Conservation (phyloP, 1,140 invertebrate genomes). For the Bombus breviceps region DNA sequence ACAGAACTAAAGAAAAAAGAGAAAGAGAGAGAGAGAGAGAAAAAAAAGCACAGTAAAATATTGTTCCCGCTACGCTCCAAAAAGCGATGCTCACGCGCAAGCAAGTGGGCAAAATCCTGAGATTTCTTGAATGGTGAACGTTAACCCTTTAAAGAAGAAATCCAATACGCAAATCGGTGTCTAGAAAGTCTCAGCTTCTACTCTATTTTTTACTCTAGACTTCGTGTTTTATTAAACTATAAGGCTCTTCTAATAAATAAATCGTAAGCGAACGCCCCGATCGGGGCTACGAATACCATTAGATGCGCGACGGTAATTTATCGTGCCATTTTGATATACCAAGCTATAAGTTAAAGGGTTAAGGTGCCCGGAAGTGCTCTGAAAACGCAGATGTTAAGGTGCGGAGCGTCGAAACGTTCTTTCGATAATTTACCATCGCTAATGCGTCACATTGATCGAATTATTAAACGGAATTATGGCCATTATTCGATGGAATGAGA, state of each 20-base stretch:
- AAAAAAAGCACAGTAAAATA: not conserved
- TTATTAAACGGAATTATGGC: too few species aligned
- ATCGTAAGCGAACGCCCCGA: not conserved
- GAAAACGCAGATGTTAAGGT: constrained; percentile 12
- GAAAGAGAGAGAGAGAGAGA: not conserved
- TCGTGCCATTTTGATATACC: constrained; percentile 59
- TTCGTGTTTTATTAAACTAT: constrained; percentile 54
- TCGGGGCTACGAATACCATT: constrained; percentile 37
- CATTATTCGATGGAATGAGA: too few species aligned
- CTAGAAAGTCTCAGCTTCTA: constrained; percentile 66
- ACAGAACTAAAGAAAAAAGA: not conserved
- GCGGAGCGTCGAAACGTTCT: constrained; percentile 22
- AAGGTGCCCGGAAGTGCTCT: constrained; percentile 46
- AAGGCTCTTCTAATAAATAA: constrained; percentile 57
- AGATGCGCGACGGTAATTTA: constrained; percentile 43
- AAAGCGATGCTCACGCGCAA: constrained; percentile 38
- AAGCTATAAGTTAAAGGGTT: constrained; percentile 46
- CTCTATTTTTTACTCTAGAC: constrained; percentile 65
- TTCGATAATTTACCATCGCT: not conserved
- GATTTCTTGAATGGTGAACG: constrained; percentile 42
- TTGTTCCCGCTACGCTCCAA: constrained; percentile 43
- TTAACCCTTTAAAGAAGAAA: constrained; percentile 60
- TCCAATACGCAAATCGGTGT: constrained; percentile 59
- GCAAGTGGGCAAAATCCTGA: constrained; percentile 33
- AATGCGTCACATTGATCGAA: not conserved